Evolutionary conservation across 2,113 vertebrate genomes (phyloP), one percentile per base, ranked within the genome.

Genomic region (Nibea albiflora): DNA sequence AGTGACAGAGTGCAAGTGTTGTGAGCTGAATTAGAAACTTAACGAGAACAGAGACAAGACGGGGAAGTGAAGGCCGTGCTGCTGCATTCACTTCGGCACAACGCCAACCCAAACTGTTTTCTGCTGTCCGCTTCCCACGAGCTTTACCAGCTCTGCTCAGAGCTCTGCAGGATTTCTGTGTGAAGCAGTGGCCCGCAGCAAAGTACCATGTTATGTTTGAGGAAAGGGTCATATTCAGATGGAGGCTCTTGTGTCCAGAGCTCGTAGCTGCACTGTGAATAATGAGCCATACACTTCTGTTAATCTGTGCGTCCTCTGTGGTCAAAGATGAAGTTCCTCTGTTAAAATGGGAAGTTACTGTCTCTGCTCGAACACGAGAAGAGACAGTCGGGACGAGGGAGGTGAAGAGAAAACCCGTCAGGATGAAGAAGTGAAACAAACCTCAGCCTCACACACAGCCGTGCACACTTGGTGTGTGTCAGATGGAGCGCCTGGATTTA

Each of bases 1-100:
- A 79, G 73, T 75, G 74, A 83, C 73, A 31, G 67, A 76, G 83
- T 47, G 57, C 47, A 72, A 78, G 84, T 68, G 80, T 68, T 76
- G 81, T 69, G 85, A 81, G 49, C 78, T 82, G 71, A 85, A 81
- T 73, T 49, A 64, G 50, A 57, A 58, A 49, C 52, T 72, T 47
- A 82, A 76, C 57, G 46, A 76, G 75, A 81, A 46, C 9, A 2
- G 16, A 76, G 47, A 66, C 0, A n/a, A 47, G 56, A n/a, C 26
- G 11, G 11, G 8, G 2, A 26, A 49, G 63, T 3, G 12, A 39
- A 50, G 26, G 52, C 22, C 35, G 1, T 10, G 2, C 20, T 72
- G 28, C 31, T 78, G n/a, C 11, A 42, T 65, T 19, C 54, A 46
- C 50, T 68, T 62, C 24, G 5, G 22, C 61, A 19, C 16, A 28